phyloP scores from a whole-genome alignment of 2,797 vertebrate species.

The Molossus alvarezi region DNA sequence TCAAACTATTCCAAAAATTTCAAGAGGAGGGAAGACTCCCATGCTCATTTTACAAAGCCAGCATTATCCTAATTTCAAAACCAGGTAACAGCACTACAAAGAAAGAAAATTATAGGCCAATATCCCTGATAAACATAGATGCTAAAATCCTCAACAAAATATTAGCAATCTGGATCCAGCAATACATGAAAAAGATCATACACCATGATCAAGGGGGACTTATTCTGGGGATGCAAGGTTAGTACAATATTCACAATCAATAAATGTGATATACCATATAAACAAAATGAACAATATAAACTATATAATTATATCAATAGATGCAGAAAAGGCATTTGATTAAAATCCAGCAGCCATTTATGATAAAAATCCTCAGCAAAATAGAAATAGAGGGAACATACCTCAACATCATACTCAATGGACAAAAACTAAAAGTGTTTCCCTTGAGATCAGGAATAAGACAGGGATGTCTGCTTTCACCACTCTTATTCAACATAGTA shows the following conservation, averaged over 20 bases:
- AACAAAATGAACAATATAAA: background rate
- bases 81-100: background rate
- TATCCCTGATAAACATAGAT: background rate
- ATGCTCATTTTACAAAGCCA: background rate
- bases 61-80: background rate
- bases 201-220: background rate
- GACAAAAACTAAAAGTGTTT: background rate
- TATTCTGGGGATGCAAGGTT: background rate
- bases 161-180: background rate
- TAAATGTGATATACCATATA: background rate
- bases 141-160: background rate
- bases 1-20: background rate
- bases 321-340: background rate
- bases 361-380: background rate
- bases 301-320: background rate
- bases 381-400: background rate
- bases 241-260: background rate
- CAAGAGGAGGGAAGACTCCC: background rate
- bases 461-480: background rate
- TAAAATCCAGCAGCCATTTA: background rate
- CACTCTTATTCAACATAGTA: background rate
- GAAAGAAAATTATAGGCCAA: background rate
- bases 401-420: background rate
- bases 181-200: background rate
- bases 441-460: background rate